These are phyloP conservation scores for Pelecanus crispus DNA, from an alignment of 2,113 vertebrate genomes.

Conservation along the genomic window DNA sequence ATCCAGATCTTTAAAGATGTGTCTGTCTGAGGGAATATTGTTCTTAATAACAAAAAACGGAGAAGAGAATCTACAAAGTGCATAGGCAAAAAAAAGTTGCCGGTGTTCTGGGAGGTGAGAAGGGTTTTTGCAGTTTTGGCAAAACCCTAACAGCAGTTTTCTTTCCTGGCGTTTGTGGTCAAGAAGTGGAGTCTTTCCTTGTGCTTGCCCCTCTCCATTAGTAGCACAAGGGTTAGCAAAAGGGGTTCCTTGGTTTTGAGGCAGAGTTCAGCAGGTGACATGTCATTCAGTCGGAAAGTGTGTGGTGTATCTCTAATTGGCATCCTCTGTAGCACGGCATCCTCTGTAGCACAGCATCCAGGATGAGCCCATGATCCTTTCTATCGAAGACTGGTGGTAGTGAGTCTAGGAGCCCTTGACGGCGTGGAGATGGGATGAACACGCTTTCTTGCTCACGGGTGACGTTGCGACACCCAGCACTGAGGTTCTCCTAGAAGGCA, in stretches of 20 bases:
- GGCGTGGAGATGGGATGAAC: too few species aligned
- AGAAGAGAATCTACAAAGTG: background rate
- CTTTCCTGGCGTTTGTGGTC: background rate
- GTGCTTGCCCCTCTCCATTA: background rate
- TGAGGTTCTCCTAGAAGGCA: background rate
- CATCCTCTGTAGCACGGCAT: background rate
- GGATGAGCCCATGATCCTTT: background rate
- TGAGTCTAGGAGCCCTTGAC: background rate
- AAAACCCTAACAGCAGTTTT: background rate
- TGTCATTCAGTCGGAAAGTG: too few species aligned
- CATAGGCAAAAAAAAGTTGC: too few species aligned
- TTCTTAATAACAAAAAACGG: background rate
- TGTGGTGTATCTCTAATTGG: rapidly evolving
- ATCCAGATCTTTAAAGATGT: background rate
- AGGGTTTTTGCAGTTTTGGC: background rate
- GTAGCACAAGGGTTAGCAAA: background rate
- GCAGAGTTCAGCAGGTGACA: background rate
- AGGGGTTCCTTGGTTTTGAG: background rate
- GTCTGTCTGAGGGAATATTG: background rate
- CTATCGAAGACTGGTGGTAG: too few species aligned
- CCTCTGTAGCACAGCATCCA: background rate
- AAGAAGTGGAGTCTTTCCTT: background rate
- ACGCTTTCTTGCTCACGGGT: background rate
- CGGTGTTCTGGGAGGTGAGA: background rate
- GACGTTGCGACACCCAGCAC: too few species aligned